These are phyloP conservation scores for Chlorops oryzae DNA, from an alignment of 1,140 invertebrate genomes.

Conservation along the genomic window DNA sequence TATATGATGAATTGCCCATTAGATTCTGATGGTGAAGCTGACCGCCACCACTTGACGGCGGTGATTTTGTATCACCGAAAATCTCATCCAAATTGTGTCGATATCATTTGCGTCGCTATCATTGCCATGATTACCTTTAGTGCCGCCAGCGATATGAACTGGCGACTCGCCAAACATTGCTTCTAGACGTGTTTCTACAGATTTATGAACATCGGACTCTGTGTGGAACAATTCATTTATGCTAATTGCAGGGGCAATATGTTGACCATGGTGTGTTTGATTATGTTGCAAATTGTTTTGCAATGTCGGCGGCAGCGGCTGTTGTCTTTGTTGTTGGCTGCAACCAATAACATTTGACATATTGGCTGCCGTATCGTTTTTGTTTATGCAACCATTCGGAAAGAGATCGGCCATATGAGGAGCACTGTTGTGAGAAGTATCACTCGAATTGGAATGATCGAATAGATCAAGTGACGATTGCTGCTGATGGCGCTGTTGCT, in stretches of 20 bases:
- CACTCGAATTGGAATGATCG: background rate
- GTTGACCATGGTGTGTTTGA: constrained; percentile 27
- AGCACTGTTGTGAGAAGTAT: background rate
- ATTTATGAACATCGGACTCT: constrained; percentile 37
- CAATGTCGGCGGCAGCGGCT: too few species aligned
- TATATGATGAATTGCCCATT: constrained; percentile 2
- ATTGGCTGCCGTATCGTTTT: constrained; percentile 24
- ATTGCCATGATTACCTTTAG: constrained; percentile 25
- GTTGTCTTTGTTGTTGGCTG: constrained; percentile 39
- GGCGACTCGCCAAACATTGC: constrained; percentile 47
- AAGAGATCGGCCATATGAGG: constrained; percentile 32
- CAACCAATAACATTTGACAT: constrained; percentile 21
- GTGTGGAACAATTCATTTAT: constrained; percentile 42
- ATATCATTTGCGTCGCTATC: constrained; percentile 37
- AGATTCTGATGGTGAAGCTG: background rate
- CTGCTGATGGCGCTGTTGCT: constrained; percentile 17
- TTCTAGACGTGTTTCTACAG: constrained; percentile 42
- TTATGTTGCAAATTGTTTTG: constrained; percentile 26
- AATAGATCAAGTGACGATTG: constrained; percentile 10
- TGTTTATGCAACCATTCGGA: constrained; percentile 40
- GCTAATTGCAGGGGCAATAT: constrained; percentile 17
- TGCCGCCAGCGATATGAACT: constrained; percentile 36
- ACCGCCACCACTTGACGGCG: background rate
- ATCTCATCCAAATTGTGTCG: constrained; percentile 43
- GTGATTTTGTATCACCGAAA: constrained; percentile 37